phyloP scores from a whole-genome alignment of 2,113 vertebrate genomes.

The Larimichthys crocea region DNA sequence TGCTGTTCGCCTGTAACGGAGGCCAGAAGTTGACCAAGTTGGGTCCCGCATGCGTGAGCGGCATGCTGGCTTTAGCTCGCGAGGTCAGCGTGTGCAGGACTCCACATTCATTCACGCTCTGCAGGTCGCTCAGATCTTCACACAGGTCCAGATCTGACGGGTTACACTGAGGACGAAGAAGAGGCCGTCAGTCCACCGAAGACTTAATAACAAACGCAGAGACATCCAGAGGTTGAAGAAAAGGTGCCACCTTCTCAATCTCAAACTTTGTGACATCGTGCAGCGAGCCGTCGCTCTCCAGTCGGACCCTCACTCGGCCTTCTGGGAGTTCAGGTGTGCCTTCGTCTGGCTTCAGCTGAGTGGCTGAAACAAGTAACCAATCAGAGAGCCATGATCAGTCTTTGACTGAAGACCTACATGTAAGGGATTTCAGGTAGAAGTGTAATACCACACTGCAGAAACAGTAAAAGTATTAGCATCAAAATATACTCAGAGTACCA shows the following conservation, averaged over 20 bases:
- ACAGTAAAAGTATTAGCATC: too few species aligned
- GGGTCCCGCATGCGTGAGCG: constrained; percentile 86
- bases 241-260: constrained; percentile 87
- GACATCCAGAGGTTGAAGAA: neutral
- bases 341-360: constrained; percentile 93
- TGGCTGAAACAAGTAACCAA: constrained; percentile 82
- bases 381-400: neutral
- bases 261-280: constrained; percentile 86
- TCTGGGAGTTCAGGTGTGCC: constrained; percentile 90
- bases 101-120: constrained; percentile 88
- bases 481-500: too few species aligned
- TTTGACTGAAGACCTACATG: neutral
- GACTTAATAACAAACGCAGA: neutral
- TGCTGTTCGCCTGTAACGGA: constrained; percentile 65
- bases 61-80: constrained; percentile 82
- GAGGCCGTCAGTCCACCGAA: neutral
- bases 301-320: constrained; percentile 87
- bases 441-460: too few species aligned
- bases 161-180: constrained; percentile 84
- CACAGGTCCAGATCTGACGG: constrained; percentile 87
- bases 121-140: constrained; percentile 89
- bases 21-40: constrained; percentile 83
- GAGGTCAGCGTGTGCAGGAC: constrained; percentile 86
- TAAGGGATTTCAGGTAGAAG: too few species aligned
- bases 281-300: constrained; percentile 82